Evolutionary conservation across 2,797 vertebrate species (phyloP).

Genomic region (Oryzias sinensis): DNA sequence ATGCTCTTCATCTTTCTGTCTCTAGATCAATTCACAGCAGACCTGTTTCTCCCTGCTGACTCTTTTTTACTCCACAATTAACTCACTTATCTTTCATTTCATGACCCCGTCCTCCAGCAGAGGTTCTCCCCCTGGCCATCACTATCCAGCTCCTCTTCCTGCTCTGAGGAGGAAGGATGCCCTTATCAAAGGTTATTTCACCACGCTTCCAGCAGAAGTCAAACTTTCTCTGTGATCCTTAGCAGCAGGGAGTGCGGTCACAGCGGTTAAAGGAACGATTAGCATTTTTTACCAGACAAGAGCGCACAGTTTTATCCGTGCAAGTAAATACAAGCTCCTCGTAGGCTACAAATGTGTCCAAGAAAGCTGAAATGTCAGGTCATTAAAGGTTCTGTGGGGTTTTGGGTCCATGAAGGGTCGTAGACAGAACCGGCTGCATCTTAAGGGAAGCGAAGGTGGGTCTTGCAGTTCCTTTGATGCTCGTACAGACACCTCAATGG

Average conservation of each 20-base stretch:
- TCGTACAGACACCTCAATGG: no score
- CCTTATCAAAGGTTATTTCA: slow-evolving; percentile 33
- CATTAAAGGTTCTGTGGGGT: no score
- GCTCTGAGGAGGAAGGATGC: slow-evolving; percentile 9
- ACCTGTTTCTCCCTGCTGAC: slow-evolving; percentile 18
- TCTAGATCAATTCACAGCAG: slow-evolving; percentile 14
- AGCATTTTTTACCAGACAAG: slow-evolving; percentile 26
- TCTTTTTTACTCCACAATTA: slow-evolving; percentile 7
- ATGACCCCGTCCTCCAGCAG: slow-evolving; percentile 15
- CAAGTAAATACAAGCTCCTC: slow-evolving; percentile 4
- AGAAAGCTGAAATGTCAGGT: no score
- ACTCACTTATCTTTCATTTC: slow-evolving; percentile 33
- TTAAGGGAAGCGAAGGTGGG: no score
- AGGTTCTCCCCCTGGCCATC: neutral
- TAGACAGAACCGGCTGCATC: no score
- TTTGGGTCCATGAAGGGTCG: no score
- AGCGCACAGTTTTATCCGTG: slow-evolving; percentile 16
- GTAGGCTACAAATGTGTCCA: no score
- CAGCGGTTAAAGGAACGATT: slow-evolving; percentile 24
- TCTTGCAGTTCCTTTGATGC: no score
- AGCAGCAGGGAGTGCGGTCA: slow-evolving; percentile 28
- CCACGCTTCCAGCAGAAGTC: slow-evolving; percentile 15
- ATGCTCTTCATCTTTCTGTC: slow-evolving; percentile 15
- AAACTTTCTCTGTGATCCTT: slow-evolving; percentile 18
- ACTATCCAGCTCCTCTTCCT: neutral